Evolutionary conservation across 2,888 invertebrate genomes (phyloP).

Genomic region (Stenolophus ochropezus): DNA sequence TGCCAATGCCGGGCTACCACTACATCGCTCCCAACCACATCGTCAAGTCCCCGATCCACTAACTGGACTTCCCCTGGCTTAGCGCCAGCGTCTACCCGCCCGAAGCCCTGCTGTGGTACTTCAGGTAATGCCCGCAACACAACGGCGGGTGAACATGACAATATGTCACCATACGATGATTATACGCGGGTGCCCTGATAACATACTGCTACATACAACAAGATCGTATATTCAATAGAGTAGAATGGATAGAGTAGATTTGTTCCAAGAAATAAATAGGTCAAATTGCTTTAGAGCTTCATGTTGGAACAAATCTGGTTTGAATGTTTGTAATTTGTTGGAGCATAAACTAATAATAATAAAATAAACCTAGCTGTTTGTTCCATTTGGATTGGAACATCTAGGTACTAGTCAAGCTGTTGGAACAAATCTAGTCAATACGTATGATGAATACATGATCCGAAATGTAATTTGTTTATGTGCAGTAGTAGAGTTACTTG

Average conservation of each 20-base stretch:
- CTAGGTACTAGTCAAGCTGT: background rate
- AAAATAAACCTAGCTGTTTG: background rate
- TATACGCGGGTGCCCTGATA: background rate
- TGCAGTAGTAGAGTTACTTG: slow-evolving; percentile 6
- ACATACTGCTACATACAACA: background rate
- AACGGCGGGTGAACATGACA: slow-evolving; percentile 65
- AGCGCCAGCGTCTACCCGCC: slow-evolving; percentile 62
- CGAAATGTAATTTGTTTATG: slow-evolving; percentile 17
- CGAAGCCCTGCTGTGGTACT: slow-evolving; percentile 71
- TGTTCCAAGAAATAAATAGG: background rate
- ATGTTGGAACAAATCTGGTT: background rate
- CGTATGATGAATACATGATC: background rate
- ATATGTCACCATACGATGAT: slow-evolving; percentile 67
- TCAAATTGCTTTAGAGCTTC: no score
- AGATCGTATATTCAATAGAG: background rate
- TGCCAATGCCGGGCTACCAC: slow-evolving; percentile 93
- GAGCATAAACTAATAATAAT: background rate
- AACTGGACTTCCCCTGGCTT: slow-evolving; percentile 72
- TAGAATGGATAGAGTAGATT: background rate
- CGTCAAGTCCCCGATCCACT: slow-evolving; percentile 94
- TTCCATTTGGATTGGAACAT: background rate
- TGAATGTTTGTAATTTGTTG: background rate
- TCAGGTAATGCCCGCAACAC: slow-evolving; percentile 64
- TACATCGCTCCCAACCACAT: slow-evolving; percentile 95
- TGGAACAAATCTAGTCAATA: background rate